Evolutionary conservation across 1,140 invertebrate species (phyloP).

Genomic region (Bilobella aurantiaca): DNA sequence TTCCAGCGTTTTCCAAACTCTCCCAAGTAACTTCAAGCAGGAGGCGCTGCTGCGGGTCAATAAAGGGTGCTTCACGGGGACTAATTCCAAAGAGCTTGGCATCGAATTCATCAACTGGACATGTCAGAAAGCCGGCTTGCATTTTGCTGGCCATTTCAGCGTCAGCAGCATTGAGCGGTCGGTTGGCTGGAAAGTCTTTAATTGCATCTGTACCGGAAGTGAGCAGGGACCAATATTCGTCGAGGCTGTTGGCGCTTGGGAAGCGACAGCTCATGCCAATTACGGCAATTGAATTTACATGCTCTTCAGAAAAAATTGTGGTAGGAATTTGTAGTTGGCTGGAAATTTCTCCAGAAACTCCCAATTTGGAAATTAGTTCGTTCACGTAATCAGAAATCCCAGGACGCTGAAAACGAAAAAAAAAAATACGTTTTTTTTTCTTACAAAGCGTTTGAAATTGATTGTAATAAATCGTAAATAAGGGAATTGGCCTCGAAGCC

Average conservation of each 20-base stretch:
- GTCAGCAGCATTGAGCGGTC: background rate
- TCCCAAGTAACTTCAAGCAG: conserved; percentile 52
- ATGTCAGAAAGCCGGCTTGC: background rate
- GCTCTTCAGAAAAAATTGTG: background rate
- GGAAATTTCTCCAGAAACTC: background rate
- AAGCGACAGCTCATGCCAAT: conserved; percentile 14
- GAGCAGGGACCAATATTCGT: conserved; percentile 4
- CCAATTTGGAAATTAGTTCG: background rate
- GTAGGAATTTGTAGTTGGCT: background rate
- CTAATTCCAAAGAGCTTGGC: conserved; percentile 46
- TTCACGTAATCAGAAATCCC: background rate
- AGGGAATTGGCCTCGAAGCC: too few species aligned
- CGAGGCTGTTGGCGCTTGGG: conserved; percentile 4
- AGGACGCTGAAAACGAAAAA: background rate
- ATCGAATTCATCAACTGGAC: conserved; percentile 40
- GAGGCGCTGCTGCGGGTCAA: conserved; percentile 53
- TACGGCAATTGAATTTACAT: conserved; percentile 7
- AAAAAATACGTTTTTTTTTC: background rate
- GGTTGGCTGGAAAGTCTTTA: background rate
- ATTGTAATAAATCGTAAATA: too few species aligned
- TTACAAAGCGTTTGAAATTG: too few species aligned
- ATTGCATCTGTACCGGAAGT: background rate
- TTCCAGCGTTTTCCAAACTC: too few species aligned
- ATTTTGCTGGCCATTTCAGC: background rate
- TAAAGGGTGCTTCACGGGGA: conserved; percentile 46